phyloP scores from a whole-genome alignment of 2,113 vertebrate genomes.

The Oncorhynchus nerka region DNA sequence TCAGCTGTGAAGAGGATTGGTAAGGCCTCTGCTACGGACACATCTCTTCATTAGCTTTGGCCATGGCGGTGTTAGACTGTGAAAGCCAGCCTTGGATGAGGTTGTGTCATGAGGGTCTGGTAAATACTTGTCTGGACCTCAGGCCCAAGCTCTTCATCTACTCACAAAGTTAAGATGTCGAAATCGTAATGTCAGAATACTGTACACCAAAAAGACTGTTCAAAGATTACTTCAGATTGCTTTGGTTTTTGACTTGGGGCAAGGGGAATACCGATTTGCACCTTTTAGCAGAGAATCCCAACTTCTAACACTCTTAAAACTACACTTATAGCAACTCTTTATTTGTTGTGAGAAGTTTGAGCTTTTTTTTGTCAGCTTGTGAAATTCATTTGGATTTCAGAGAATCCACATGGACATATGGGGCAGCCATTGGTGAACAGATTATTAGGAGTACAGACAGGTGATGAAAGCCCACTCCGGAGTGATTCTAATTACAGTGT shows the following conservation, averaged over 20 bases:
- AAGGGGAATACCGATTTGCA: too few relatives aligned
- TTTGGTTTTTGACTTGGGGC: too few relatives aligned
- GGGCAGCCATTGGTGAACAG: not conserved
- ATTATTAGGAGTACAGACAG: constrained; percentile 3
- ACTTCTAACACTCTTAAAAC: not conserved
- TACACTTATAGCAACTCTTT: not conserved
- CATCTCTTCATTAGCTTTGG: not conserved
- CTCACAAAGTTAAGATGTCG: too few relatives aligned
- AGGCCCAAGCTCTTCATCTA: too few relatives aligned
- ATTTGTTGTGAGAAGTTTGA: not conserved
- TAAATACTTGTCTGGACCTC: not conserved
- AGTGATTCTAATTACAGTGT: constrained; percentile 38
- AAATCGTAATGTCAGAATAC: too few relatives aligned
- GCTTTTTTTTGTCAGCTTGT: not conserved
- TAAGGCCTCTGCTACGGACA: not conserved
- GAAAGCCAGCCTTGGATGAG: not conserved
- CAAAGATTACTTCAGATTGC: too few relatives aligned
- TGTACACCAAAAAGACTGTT: too few relatives aligned
- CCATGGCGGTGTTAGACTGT: not conserved
- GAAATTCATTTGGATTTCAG: not conserved
- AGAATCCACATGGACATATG: not conserved
- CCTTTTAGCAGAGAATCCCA: too few relatives aligned
- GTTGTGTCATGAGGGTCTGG: not conserved
- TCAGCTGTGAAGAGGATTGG: not conserved
- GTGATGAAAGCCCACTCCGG: not conserved